Conservation (phyloP, 2,113 vertebrate genomes). For the Pongo pygmaeus region DNA sequence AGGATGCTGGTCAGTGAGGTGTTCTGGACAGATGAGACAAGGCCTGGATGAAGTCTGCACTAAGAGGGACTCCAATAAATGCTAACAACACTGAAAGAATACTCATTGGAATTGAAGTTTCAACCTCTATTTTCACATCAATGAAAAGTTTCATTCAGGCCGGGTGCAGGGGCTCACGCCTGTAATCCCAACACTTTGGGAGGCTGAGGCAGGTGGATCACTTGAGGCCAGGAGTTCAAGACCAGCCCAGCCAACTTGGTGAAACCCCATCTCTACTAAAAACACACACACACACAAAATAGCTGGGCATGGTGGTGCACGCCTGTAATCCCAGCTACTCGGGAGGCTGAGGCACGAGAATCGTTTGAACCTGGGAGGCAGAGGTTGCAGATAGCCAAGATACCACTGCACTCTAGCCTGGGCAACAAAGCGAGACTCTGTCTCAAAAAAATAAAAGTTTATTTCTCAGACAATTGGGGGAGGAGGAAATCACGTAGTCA, state of each 20-base stretch:
- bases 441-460: too few species aligned
- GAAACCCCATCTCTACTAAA: not conserved
- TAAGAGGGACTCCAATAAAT: constrained; percentile 39
- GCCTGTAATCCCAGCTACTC: not conserved
- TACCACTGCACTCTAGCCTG: not conserved
- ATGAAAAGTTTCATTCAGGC: constrained; percentile 34
- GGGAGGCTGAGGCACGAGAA: not conserved
- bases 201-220: not conserved
- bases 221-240: not conserved
- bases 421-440: not conserved
- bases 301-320: not conserved
- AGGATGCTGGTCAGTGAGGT: not conserved
- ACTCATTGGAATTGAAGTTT: constrained; percentile 46
- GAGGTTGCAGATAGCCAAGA: not conserved
- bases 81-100: constrained; percentile 20
- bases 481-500: too few species aligned
- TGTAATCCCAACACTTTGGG: not conserved
- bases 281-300: fast-evolving
- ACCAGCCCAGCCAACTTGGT: not conserved
- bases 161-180: too few species aligned
- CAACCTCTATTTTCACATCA: constrained; percentile 47
- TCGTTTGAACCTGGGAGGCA: not conserved
- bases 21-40: constrained; percentile 31
- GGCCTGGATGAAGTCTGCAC: not conserved
- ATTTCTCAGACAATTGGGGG: too few species aligned